Evolutionary conservation across 1,140 invertebrate genomes (phyloP), one percentile per base, ranked within the genome.

Genomic region (Acromyrmex heyeri): DNA sequence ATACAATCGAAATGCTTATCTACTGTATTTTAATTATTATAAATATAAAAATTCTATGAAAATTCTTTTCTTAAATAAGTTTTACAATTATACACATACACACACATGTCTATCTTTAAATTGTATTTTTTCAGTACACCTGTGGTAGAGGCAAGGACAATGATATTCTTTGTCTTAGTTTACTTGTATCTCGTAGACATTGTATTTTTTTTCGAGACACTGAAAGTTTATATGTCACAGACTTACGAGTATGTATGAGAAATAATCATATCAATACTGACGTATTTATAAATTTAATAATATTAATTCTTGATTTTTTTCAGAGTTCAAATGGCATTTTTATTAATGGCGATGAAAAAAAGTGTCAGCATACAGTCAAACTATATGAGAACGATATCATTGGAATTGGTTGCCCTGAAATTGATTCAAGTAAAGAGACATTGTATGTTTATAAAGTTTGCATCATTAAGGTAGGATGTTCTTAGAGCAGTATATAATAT

Each of bases 311-410:
- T 67, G 0, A 48, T 21, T 34, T 55, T 64, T 75, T 61, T 30
- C 14, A 93, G 92, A 93, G 93, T 59, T 73, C 91, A 0, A 93
- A 93, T 75, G 92, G 92, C 8, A 18, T 93, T 55, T 93, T 21
- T 62, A 72, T 93, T 18, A 93, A 93, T 86, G 89, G 87, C 0
- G 0, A 53, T 1, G 3, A 0, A 24, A 70, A 88, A 62, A 2
- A 57, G 1, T 34, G 90, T 38, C 70, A 59, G 10, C 57, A 81
- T 0, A 64, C 75, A 34, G 59, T 86, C 14, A 61, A 75, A 48
- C 62, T 93, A 30, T 8, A 30, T 2, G 59, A 83, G 0, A 89
- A 91, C 70, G 92, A 93, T 67, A 48, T 91, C 16, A 86, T 93
- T 79, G 91, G 93, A 7, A 87, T 93, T 67, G 92, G 93, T 1